Evolutionary conservation across 2,113 vertebrate species (phyloP).

Genomic region (Taxidea taxus): DNA sequence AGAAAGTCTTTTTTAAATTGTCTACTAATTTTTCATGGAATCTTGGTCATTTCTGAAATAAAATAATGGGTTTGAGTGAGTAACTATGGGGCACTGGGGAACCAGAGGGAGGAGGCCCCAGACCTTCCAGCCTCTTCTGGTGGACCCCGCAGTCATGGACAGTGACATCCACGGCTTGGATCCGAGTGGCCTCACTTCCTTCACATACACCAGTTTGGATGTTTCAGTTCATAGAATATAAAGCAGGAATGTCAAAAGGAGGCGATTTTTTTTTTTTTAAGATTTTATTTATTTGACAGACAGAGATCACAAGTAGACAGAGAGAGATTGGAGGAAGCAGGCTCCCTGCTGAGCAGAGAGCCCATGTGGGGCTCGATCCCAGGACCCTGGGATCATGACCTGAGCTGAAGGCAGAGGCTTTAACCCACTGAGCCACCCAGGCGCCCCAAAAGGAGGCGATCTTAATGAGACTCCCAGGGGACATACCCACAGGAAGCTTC

Average conservation of each 20-base stretch:
- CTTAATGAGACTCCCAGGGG: background rate
- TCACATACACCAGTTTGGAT: background rate
- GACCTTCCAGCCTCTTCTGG: no score
- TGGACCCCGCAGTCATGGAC: no score
- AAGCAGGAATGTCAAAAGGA: background rate
- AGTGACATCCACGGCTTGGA: background rate
- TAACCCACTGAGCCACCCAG: no score
- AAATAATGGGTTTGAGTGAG: background rate
- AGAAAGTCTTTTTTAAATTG: background rate
- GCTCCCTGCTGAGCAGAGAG: no score
- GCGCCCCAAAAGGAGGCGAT: background rate
- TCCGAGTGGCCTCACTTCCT: background rate
- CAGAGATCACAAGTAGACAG: no score
- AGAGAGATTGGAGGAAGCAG: no score
- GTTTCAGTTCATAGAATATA: background rate
- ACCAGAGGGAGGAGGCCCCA: background rate
- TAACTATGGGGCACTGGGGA: accelerated
- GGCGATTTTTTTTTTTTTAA: no score
- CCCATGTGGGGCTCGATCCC: no score
- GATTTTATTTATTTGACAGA: no score
- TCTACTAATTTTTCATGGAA: background rate
- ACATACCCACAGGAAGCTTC: background rate
- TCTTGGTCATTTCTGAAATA: background rate
- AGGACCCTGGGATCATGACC: no score
- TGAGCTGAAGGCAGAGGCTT: no score